These are phyloP conservation scores for Drosophila nr. perissopoda DNA, from an alignment of 2,888 invertebrate genomes.

Conservation along the genomic window DNA sequence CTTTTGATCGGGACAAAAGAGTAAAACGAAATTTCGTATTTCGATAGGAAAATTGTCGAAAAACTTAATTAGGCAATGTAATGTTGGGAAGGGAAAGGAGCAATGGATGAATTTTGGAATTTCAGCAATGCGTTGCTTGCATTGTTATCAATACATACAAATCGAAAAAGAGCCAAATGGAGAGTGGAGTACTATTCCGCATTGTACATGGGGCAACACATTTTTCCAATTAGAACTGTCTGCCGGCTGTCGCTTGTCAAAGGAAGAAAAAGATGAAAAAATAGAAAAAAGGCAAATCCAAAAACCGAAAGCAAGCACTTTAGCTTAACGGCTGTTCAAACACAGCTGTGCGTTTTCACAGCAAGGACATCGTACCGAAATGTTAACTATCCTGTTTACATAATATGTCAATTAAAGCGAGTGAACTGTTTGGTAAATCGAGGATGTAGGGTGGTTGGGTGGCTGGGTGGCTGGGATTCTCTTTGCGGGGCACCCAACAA, in stretches of 20 bases:
- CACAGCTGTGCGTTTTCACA: constrained; percentile 65
- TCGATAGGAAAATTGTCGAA: constrained; percentile 28
- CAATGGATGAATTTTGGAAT: not conserved
- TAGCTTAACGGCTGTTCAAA: constrained; percentile 65
- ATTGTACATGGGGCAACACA: constrained; percentile 49
- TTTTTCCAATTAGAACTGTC: constrained; percentile 73
- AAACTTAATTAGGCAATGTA: constrained; percentile 50
- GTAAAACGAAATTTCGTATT: constrained; percentile 23
- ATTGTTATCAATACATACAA: constrained; percentile 27
- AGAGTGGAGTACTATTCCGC: not conserved
- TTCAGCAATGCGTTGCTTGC: constrained; percentile 9
- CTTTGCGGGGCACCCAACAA: constrained; percentile 12
- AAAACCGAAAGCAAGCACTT: constrained; percentile 45
- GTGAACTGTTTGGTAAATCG: constrained; percentile 20
- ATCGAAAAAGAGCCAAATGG: constrained; percentile 30
- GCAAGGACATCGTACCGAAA: constrained; percentile 43
- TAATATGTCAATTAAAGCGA: constrained; percentile 79
- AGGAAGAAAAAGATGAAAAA: not conserved
- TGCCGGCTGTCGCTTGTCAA: constrained; percentile 24
- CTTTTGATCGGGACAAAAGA: constrained; percentile 37
- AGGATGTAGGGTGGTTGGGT: not conserved
- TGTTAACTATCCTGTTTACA: constrained; percentile 81
- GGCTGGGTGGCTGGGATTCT: not conserved
- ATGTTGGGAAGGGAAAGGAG: not conserved
- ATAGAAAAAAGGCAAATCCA: constrained; percentile 1